Evolutionary conservation across 2,113 vertebrate genomes (phyloP).

Genomic region (Brachyistius frenatus): DNA sequence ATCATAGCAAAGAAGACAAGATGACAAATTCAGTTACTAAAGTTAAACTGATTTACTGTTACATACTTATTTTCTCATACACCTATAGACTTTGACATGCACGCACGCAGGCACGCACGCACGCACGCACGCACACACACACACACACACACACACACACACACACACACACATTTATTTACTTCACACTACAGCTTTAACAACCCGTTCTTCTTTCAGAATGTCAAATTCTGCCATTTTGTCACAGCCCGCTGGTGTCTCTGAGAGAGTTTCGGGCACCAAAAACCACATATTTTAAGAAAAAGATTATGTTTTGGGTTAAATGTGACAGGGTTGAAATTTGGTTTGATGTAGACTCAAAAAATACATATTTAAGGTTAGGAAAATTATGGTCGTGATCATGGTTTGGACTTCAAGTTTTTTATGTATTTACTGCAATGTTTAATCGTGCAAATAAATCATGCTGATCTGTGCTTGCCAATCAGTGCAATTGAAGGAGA

Average conservation of each 20-base stretch:
- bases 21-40: background rate
- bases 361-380: no score
- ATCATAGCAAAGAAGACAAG: background rate
- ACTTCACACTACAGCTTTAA: slow-evolving; percentile 30
- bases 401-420: no score
- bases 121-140: slow-evolving; percentile 18
- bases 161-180: slow-evolving; percentile 21
- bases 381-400: no score
- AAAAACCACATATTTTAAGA: no score
- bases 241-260: no score
- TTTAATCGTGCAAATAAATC: slow-evolving; percentile 73
- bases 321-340: no score
- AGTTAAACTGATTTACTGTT: background rate
- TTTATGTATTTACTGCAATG: slow-evolving; percentile 62
- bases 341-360: no score
- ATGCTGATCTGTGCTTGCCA: slow-evolving; percentile 63
- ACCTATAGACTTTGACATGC: no score
- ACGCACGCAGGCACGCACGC: slow-evolving; percentile 15
- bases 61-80: background rate
- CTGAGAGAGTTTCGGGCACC: no score
- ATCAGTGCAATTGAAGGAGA: slow-evolving; percentile 41
- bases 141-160: background rate
- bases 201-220: no score
- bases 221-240: no score
- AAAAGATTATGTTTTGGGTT: no score